Evolutionary conservation across 2,888 invertebrate species (phyloP).

Genomic region (Campopleginae sp.): DNA sequence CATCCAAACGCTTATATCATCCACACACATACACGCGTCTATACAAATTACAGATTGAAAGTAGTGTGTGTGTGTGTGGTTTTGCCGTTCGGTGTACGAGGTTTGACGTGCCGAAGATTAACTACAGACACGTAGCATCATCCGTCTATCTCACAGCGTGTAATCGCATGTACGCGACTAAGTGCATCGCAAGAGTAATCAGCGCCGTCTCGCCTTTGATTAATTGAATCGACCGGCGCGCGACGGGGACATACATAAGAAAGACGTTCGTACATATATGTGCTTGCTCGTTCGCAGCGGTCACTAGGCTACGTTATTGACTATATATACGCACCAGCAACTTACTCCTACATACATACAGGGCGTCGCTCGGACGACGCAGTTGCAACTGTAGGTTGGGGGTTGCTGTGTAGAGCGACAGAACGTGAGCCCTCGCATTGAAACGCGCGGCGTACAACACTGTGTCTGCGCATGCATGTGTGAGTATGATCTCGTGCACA

Average conservation of each 20-base stretch:
- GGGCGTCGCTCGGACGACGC: background rate
- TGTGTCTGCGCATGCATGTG: conserved; percentile 3
- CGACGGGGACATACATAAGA: conserved; percentile 62
- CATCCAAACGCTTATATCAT: conserved; percentile 6
- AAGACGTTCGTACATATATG: conserved; percentile 59
- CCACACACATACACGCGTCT: background rate
- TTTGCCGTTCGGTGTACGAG: conserved; percentile 69
- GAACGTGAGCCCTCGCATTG: conserved; percentile 57
- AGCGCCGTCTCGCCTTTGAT: conserved; percentile 79
- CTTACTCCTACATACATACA: background rate
- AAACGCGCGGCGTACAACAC: conserved; percentile 19
- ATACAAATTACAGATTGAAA: conserved; percentile 24
- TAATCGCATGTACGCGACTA: conserved; percentile 81
- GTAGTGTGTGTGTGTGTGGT: conserved; percentile 32
- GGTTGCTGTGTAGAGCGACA: conserved; percentile 34
- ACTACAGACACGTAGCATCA: conserved; percentile 80
- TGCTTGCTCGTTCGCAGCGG: conserved; percentile 4
- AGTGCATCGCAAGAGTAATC: conserved; percentile 82
- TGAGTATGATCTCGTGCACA: background rate
- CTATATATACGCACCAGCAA: conserved; percentile 2
- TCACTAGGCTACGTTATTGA: conserved; percentile 26
- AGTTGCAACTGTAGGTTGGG: conserved; percentile 52
- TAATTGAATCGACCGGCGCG: conserved; percentile 76
- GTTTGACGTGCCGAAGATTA: conserved; percentile 82
- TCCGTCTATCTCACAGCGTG: conserved; percentile 81